These are phyloP conservation scores for Rhodophaea formosa DNA, from an alignment of 2,888 invertebrate genomes.

Conservation along the genomic window DNA sequence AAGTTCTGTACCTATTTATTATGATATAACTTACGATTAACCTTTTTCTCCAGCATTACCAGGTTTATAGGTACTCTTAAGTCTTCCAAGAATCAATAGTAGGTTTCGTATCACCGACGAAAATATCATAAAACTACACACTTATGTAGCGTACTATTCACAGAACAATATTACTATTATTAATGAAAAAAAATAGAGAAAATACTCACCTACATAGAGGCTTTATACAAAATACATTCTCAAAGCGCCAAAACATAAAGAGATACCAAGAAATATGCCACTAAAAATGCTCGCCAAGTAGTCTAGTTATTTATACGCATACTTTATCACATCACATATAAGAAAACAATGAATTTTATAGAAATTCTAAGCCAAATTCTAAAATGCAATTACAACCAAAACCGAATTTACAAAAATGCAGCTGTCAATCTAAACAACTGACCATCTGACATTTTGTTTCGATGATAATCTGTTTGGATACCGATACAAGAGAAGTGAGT, in stretches of 20 bases:
- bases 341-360: not conserved
- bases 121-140: no score
- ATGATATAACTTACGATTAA: no score
- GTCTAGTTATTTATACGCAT: not conserved
- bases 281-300: not conserved
- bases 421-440: not conserved
- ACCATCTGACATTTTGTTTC: not conserved
- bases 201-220: not conserved
- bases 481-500: not conserved
- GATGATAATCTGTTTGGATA: not conserved
- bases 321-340: not conserved
- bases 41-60: no score
- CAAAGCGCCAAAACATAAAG: not conserved
- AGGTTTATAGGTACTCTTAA: no score
- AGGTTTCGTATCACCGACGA: no score
- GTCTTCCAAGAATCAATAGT: no score
- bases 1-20: no score
- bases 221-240: not conserved
- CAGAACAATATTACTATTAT: no score
- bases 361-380: not conserved
- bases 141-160: no score
- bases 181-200: not conserved
- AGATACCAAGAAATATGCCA: not conserved
- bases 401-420: not conserved
- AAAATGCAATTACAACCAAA: not conserved